Conservation (phyloP, 2,888 invertebrate genomes). For the Allacma fusca region DNA sequence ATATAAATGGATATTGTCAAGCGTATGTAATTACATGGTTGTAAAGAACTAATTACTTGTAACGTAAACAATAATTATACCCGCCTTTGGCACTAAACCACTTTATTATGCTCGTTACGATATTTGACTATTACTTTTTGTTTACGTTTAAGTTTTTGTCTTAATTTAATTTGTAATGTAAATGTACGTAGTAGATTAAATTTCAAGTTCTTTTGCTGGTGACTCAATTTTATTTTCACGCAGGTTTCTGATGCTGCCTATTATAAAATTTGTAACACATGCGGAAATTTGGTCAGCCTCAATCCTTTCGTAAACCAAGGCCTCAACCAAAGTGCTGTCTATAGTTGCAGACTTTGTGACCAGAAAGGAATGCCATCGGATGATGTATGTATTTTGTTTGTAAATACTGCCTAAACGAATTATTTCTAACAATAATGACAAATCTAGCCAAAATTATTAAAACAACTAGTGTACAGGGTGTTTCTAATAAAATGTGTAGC, state of each 20-base stretch:
- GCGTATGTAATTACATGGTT: too few species aligned
- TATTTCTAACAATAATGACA: neutral
- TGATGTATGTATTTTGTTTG: slow-evolving; percentile 22
- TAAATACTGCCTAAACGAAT: neutral
- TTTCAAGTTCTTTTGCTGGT: too few species aligned
- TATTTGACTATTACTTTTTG: neutral
- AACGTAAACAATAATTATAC: too few species aligned
- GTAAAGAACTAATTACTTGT: too few species aligned
- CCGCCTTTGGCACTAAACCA: too few species aligned
- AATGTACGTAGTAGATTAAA: too few species aligned
- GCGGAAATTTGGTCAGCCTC: slow-evolving; percentile 67
- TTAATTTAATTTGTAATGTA: too few species aligned
- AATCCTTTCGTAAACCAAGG: slow-evolving; percentile 14
- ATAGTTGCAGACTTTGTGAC: slow-evolving; percentile 17
- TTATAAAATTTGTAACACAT: slow-evolving; percentile 71
- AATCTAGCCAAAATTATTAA: too few species aligned
- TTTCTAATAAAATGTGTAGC: too few species aligned
- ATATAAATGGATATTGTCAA: neutral
- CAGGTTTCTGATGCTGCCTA: slow-evolving; percentile 70
- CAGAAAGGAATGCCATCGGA: neutral
- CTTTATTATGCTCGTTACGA: too few species aligned
- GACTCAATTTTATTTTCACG: slow-evolving; percentile 3
- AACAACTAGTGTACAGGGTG: too few species aligned
- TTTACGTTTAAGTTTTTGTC: slow-evolving; percentile 5
- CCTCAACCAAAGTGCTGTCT: neutral